Percentiles rank a stretch among this genome's conserved stretches.
Conservation (phyloP, 2,888 invertebrate genomes). For the Phrixothrix hirtus region DNA sequence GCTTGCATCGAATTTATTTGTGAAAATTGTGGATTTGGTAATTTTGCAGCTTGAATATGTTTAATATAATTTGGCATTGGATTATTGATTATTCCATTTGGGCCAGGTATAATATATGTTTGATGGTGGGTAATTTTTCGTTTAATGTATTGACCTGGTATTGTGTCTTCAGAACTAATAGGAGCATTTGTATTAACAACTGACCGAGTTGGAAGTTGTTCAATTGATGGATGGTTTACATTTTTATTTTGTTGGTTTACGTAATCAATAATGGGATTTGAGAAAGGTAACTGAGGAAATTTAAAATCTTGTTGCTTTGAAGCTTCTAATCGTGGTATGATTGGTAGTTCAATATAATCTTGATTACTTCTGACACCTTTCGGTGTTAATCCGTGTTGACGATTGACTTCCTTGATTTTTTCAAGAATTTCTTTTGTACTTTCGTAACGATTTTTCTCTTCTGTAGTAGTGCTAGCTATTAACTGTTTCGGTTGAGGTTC, state of each 20-base stretch:
- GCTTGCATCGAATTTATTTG: not conserved
- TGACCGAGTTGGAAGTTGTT: not conserved
- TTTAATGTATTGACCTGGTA: constrained; percentile 48
- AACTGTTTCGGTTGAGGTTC: not conserved
- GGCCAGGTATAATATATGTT: constrained; percentile 41
- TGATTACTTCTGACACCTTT: constrained; percentile 3
- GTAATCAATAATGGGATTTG: constrained; percentile 49
- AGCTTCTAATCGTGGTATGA: not conserved
- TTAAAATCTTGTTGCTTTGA: constrained; percentile 35
- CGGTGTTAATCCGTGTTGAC: constrained; percentile 52
- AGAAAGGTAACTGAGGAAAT: constrained; percentile 42
- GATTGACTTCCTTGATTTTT: constrained; percentile 62
- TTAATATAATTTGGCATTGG: not conserved
- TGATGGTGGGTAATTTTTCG: constrained; percentile 53
- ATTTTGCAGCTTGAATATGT: not conserved
- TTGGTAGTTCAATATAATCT: not conserved
- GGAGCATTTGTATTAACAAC: constrained; percentile 29
- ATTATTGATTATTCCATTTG: not conserved
- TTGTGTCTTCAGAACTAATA: constrained; percentile 39
- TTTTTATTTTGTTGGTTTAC: constrained; percentile 35
- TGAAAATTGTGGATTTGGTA: not conserved
- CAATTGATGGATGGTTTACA: not conserved
- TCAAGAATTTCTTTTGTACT: constrained; percentile 58
- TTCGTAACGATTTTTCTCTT: constrained; percentile 10
- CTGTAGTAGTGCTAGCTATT: not conserved